phyloP scores from a whole-genome alignment of 2,797 vertebrate genomes.

The Lepilemur septentrionalis region DNA sequence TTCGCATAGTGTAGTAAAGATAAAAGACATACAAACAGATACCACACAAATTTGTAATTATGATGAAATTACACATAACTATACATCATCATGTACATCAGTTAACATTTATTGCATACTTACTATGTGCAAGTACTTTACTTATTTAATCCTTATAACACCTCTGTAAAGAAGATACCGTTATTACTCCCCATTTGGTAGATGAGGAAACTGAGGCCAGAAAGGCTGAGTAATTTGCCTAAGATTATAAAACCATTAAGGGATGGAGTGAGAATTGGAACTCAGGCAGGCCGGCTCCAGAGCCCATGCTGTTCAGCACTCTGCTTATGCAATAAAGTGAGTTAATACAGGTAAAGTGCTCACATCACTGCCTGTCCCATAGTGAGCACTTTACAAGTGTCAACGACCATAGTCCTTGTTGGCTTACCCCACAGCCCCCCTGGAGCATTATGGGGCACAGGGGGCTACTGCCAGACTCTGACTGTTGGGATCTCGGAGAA shows the following conservation, averaged over 20 bases:
- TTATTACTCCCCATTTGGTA: neutral
- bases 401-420: neutral
- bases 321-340: no score
- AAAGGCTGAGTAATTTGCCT: neutral
- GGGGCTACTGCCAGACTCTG: neutral
- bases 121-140: neutral
- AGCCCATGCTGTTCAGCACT: neutral
- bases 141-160: neutral
- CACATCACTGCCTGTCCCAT: accelerated
- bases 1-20: neutral
- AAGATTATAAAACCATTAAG: neutral
- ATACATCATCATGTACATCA: no score
- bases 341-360: accelerated
- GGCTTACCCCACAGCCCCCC: accelerated
- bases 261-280: neutral
- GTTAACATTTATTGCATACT: neutral
- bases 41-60: neutral
- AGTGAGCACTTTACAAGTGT: accelerated
- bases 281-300: neutral
- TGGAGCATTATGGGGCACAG: neutral
- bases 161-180: neutral
- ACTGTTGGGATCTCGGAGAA: neutral
- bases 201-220: neutral
- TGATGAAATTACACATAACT: neutral
- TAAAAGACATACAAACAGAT: neutral